Base-by-base conservation (phyloP, 30 jellyfish, hydroid and myxozoan genomes). In the Turritopsis rubra region DNA sequence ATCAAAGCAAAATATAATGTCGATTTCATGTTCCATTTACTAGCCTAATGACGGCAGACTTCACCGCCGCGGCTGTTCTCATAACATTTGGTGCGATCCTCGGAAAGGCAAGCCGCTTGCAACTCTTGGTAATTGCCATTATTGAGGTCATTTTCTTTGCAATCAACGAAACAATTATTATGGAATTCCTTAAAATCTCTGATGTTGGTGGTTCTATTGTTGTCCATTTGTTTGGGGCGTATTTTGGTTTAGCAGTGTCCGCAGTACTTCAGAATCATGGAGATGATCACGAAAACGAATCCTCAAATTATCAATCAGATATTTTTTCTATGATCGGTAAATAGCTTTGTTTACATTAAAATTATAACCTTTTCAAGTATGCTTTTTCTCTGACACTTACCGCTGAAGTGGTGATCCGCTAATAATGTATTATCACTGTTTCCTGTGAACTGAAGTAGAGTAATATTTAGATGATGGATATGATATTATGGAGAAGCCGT, bases 151-250 rank as follows among this genome's bases (percentile, higher is more conserved):
- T 89, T 18, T 86, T 94, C 53, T 89, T 73, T 72, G 97, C 96
- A 19, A 52, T 94, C 52, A 88, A 86, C 82, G 95, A 89, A 83
- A 79, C 52, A 41, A 71, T 94, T 18, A 88, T 94, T n/a, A 65
- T 65, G 30, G 85, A 85, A 72, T 85, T 86, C 29, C 66, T 94
- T 54, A 77, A 71, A 41, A 54, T 86, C 27, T 52, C 96, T 17
- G 99, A 95, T 77, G 92, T 87, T 52, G 99, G 97, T 20, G 99
- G 99, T 0, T 86, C 97, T 9, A 90, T 95, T 90, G 93, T 91
- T 52, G 79, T 95, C 30, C 97, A 89, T 72, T 68, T 87, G 91
- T 95, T 95, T 66, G 99, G 98, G 0, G 96, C 97, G 29, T 95
- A 89, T 79, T 95, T 89, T 95, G 99, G 99, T 1, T 65, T 95